Evolutionary conservation across 1,140 invertebrate genomes (phyloP).

Genomic region (Alviniconcha marisindica): DNA sequence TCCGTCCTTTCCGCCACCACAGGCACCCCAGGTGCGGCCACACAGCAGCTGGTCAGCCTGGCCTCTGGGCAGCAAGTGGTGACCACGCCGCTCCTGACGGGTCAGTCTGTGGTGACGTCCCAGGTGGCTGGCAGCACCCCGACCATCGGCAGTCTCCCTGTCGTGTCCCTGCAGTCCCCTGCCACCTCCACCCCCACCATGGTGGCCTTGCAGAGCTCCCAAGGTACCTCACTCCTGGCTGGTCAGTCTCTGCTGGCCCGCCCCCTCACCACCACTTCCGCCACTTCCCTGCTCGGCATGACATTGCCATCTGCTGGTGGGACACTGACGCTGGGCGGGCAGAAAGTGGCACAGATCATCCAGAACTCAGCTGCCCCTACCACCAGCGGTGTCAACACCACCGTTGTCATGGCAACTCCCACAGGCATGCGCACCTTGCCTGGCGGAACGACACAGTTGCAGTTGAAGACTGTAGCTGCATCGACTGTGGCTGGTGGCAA

Average conservation of each 20-base stretch:
- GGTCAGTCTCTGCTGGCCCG: conserved; percentile 31
- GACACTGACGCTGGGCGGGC: conserved; percentile 75
- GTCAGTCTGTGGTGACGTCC: conserved; percentile 1
- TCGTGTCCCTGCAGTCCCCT: conserved; percentile 13
- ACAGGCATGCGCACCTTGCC: conserved; percentile 20
- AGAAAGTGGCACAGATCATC: conserved; percentile 75
- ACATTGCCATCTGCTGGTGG: background rate
- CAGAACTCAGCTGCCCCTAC: conserved; percentile 42
- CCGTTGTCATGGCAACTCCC: conserved; percentile 40
- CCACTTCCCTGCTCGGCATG: conserved; percentile 43
- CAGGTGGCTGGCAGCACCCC: conserved; percentile 34
- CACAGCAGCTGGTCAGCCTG: conserved; percentile 10
- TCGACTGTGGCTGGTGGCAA: conserved; percentile 31
- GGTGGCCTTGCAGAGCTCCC: conserved; percentile 30
- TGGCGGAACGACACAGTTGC: conserved; percentile 31
- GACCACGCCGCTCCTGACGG: background rate
- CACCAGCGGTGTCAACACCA: conserved; percentile 1
- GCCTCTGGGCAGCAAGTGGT: conserved; percentile 12
- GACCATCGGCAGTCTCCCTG: background rate
- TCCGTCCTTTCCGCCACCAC: conserved; percentile 39
- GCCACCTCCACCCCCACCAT: background rate
- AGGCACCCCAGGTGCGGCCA: conserved; percentile 16
- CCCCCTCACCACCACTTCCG: conserved; percentile 25
- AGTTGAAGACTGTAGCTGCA: conserved; percentile 39
- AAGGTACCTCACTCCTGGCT: conserved; percentile 23